Evolutionary conservation across 2,888 invertebrate species (phyloP).

Genomic region (Habroteleia sp.): DNA sequence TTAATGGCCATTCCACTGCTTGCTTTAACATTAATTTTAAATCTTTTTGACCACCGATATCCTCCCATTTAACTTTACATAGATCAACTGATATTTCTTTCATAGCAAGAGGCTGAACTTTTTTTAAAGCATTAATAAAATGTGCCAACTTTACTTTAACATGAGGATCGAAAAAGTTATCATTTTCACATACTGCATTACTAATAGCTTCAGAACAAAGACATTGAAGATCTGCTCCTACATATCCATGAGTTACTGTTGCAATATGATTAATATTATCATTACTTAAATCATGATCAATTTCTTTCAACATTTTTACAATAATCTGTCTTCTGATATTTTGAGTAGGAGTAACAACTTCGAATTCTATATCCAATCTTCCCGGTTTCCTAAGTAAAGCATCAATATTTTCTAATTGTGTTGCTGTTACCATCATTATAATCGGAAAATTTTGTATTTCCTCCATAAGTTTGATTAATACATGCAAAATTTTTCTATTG

Average conservation of each 20-base stretch:
- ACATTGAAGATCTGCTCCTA: slow-evolving; percentile 92
- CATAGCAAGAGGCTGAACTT: slow-evolving; percentile 94
- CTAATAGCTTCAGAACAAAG: slow-evolving; percentile 87
- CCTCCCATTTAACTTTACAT: slow-evolving; percentile 94
- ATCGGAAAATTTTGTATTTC: slow-evolving; percentile 83
- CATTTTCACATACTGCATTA: slow-evolving; percentile 69
- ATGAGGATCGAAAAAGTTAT: too few species aligned
- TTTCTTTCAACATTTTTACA: slow-evolving; percentile 83
- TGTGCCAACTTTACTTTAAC: slow-evolving; percentile 79
- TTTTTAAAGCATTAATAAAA: slow-evolving; percentile 85
- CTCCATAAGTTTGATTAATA: slow-evolving; percentile 85
- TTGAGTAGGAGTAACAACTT: slow-evolving; percentile 89
- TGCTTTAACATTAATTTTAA: slow-evolving; percentile 93
- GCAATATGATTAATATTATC: slow-evolving; percentile 85
- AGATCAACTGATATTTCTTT: slow-evolving; percentile 93
- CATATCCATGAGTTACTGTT: slow-evolving; percentile 92
- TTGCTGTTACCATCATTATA: slow-evolving; percentile 89
- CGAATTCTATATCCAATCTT: slow-evolving; percentile 90
- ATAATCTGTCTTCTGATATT: slow-evolving; percentile 86
- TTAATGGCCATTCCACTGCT: slow-evolving; percentile 96
- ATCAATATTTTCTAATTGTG: slow-evolving; percentile 86
- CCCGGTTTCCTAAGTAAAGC: slow-evolving; percentile 89
- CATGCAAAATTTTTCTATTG: slow-evolving; percentile 87
- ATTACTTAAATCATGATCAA: slow-evolving; percentile 83
- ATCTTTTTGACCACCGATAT: slow-evolving; percentile 95